Evolutionary conservation across 2,797 vertebrate genomes (phyloP).

Genomic region (Ptychobarbus kaznakovi): DNA sequence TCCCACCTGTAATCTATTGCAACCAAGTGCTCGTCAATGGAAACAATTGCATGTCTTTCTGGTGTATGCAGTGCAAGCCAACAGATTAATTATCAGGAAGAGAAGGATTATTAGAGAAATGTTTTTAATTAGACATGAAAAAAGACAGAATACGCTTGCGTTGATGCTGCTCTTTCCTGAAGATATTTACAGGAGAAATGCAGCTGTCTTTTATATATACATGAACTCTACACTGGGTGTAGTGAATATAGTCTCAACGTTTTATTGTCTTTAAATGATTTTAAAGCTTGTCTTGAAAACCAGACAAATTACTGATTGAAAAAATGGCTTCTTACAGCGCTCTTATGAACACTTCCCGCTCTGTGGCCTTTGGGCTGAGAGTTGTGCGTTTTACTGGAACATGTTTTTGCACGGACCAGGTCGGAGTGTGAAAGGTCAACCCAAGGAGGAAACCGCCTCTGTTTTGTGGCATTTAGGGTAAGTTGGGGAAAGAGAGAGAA

Average conservation of each 20-base stretch:
- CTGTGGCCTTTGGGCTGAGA: background rate
- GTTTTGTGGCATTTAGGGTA: conserved; percentile 25
- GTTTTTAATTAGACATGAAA: conserved; percentile 74
- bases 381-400: conserved; percentile 10
- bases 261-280: background rate
- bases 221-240: background rate
- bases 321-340: conserved; percentile 37
- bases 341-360: conserved; percentile 12
- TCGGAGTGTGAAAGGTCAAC: conserved; percentile 35
- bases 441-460: conserved; percentile 27
- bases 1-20: conserved; percentile 67
- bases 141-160: conserved; percentile 49
- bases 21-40: conserved; percentile 67
- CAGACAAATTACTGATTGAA: no score
- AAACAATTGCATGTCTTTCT: conserved; percentile 66
- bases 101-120: conserved; percentile 68
- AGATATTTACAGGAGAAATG: background rate
- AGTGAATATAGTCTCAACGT: background rate
- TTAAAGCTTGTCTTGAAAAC: background rate
- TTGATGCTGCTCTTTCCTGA: background rate
- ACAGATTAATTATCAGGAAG: conserved; percentile 69
- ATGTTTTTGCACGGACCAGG: conserved; percentile 8
- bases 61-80: conserved; percentile 58
- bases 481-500: conserved; percentile 41
- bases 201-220: background rate